phyloP scores from a whole-genome alignment of 2,113 vertebrate genomes.

The Melanocharis versteri region DNA sequence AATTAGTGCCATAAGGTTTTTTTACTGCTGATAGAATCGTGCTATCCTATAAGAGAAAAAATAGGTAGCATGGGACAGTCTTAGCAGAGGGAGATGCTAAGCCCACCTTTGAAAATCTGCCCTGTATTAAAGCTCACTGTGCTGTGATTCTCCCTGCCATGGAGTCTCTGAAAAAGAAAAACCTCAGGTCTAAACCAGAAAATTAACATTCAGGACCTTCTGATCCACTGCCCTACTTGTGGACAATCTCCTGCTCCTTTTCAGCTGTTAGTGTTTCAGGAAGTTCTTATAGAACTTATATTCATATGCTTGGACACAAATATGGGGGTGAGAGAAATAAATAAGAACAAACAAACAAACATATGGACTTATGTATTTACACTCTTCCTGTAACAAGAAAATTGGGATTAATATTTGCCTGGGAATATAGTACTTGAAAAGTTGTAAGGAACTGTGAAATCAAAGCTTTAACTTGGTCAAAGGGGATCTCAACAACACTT shows the following conservation, averaged over 20 bases:
- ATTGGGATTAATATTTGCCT: neutral
- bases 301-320: rapidly evolving
- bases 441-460: neutral
- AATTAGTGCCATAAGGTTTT: neutral
- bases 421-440: neutral
- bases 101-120: neutral
- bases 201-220: neutral
- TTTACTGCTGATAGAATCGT: neutral
- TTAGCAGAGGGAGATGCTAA: neutral
- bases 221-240: neutral
- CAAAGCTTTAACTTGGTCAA: neutral
- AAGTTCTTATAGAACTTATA: neutral
- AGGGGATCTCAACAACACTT: neutral
- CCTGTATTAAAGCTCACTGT: rapidly evolving
- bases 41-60: neutral
- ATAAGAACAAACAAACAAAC: rapidly evolving
- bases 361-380: neutral
- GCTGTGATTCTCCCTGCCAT: neutral
- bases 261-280: neutral
- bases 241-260: neutral
- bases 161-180: neutral
- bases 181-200: neutral
- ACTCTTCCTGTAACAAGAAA: neutral
- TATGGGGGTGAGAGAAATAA: neutral
- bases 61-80: rapidly evolving